Base-by-base conservation (phyloP, 2,113 vertebrate genomes). In the Rallus limicola region DNA sequence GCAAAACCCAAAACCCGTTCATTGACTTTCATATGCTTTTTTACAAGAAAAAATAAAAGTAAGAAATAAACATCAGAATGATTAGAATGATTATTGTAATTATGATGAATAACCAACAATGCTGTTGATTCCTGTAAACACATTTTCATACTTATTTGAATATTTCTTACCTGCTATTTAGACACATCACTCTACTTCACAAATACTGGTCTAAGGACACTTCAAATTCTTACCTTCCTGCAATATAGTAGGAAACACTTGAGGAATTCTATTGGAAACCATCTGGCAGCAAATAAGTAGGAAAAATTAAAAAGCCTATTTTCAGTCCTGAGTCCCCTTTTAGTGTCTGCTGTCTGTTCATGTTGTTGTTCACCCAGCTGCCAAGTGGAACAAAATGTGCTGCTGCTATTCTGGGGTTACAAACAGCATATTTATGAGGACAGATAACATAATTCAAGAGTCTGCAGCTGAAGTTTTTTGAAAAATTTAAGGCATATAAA, bases 341-440 rank as follows among this genome's bases (percentile, higher is more conserved):
- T 56, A 83, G 53, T 71, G 93, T 92, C 55, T 95, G 20, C 75
- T 92, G 24, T 86, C 85, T 93, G 78, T 82, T 83, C 68, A 58
- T 93, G 69, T 92, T 91, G 78, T 71, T 82, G 69, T 55, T 97
- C 88, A 77, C 53, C 82, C 94, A 95, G 95, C 89, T 95, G 92
- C 86, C 80, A 95, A 95, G 24, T 84, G 62, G 82, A 93, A 97
- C 88, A 94, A 97, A 96, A 86, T 93, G 72, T 75, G 38, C 92
- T 83, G 38, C 36, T 91, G 83, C 85, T 94, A 90, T 95, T 97
- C 74, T 83, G 74, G 19, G 78, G 50, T 62, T 94, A 90, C 60
- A 85, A 93, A 70, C 38, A 81, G 44, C 48, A 69, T 68, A 68
- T 76, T 92, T 38, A 64, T 72, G 88, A 93, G 72, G 81, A 90